Evolutionary conservation across 2,888 invertebrate species (phyloP).

Genomic region (Ligdia adustata): DNA sequence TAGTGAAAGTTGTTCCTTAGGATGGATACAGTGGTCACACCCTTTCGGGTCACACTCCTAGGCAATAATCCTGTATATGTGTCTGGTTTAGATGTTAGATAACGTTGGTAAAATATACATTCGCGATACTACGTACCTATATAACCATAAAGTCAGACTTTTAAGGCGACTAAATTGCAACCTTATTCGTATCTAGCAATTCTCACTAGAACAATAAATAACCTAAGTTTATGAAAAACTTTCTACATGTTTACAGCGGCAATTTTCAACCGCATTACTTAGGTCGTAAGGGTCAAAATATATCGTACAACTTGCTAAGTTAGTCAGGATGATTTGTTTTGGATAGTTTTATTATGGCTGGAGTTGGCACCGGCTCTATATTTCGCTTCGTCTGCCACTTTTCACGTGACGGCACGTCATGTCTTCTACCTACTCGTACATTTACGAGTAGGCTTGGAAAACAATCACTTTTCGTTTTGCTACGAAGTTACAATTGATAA

Average conservation of each 20-base stretch:
- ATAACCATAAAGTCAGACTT: no score
- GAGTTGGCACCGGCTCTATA: slow-evolving; percentile 5
- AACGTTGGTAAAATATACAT: no score
- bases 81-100: no score
- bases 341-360: slow-evolving; percentile 24
- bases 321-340: slow-evolving; percentile 15
- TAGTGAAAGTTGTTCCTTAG: no score
- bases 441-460: not conserved
- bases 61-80: no score
- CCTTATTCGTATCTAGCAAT: not conserved
- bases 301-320: not conserved
- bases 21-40: no score
- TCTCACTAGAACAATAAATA: slow-evolving; percentile 13
- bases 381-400: slow-evolving; percentile 17
- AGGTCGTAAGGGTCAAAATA: slow-evolving; percentile 1
- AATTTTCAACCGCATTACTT: slow-evolving; percentile 5
- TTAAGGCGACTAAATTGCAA: slow-evolving; percentile 9
- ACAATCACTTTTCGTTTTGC: slow-evolving; percentile 2
- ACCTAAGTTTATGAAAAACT: slow-evolving; percentile 7
- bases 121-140: no score
- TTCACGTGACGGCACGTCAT: slow-evolving; percentile 13
- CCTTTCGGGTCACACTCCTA: no score
- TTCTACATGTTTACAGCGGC: slow-evolving; percentile 2
- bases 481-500: no score
- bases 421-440: no score